phyloP scores from a whole-genome alignment of 2,888 invertebrate species.

The Nasonovia ribisnigri region DNA sequence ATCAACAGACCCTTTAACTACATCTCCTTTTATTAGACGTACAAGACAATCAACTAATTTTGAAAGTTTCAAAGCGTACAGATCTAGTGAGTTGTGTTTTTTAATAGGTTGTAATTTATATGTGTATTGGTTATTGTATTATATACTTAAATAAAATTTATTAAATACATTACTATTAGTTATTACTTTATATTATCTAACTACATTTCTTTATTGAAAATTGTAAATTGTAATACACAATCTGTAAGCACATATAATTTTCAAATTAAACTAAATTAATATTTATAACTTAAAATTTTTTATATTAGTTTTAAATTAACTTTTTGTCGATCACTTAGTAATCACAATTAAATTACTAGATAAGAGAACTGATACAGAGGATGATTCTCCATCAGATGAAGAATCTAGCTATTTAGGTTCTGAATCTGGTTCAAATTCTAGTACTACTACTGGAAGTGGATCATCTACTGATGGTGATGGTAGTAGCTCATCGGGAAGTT shows the following conservation, averaged over 20 bases:
- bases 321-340: background rate
- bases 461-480: conserved; percentile 46
- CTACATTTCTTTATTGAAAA: background rate
- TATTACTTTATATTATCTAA: background rate
- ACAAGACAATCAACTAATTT: conserved; percentile 57
- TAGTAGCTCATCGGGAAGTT: conserved; percentile 51
- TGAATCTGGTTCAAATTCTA: conserved; percentile 46
- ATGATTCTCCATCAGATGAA: conserved; percentile 64
- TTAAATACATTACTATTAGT: background rate
- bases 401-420: conserved; percentile 60
- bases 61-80: conserved; percentile 64
- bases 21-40: conserved; percentile 45
- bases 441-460: conserved; percentile 31
- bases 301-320: background rate
- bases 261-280: background rate
- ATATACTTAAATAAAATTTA: background rate
- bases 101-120: background rate
- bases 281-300: background rate
- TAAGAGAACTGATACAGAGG: conserved; percentile 67
- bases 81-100: conserved; percentile 49
- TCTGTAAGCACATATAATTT: background rate
- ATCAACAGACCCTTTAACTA: background rate
- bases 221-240: background rate
- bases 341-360: conserved; percentile 63
- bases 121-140: background rate